phyloP scores from a whole-genome alignment of 2,888 invertebrate species.

The Apomyelois bistriatella region DNA sequence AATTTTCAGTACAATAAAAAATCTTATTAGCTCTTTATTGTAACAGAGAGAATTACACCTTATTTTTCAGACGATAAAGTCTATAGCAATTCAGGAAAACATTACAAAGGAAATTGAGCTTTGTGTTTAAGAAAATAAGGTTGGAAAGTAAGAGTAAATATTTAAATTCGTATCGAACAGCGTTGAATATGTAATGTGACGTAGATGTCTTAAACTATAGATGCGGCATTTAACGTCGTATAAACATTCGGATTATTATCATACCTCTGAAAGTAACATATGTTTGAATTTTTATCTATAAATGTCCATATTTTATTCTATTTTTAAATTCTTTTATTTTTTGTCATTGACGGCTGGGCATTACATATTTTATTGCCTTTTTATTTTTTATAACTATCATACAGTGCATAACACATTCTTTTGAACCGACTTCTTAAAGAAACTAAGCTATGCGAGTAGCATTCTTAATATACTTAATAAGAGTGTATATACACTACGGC shows the following conservation, averaged over 20 bases:
- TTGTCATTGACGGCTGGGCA: background rate
- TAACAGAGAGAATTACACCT: conserved; percentile 3
- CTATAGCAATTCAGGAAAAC: background rate
- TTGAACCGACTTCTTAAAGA: no score
- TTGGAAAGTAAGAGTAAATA: background rate
- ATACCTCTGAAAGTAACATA: background rate
- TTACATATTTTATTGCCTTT: background rate
- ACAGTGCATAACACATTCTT: no score
- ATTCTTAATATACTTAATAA: no score
- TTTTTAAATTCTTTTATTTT: background rate
- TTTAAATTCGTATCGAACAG: conserved; percentile 23
- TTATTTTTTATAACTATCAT: background rate
- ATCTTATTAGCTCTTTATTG: conserved; percentile 9
- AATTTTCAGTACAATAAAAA: background rate
- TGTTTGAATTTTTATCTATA: background rate
- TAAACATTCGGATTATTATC: background rate
- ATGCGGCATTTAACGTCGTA: conserved; percentile 16
- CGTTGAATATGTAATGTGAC: conserved; percentile 41
- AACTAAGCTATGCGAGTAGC: no score
- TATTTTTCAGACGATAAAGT: conserved; percentile 7
- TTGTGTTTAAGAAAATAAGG: background rate
- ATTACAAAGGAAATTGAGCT: background rate
- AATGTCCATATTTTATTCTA: background rate
- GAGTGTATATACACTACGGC: no score
- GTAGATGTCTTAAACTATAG: conserved; percentile 25